These are phyloP conservation scores for Thymelicus lineola DNA, from an alignment of 2,888 invertebrate genomes.

Conservation along the genomic window DNA sequence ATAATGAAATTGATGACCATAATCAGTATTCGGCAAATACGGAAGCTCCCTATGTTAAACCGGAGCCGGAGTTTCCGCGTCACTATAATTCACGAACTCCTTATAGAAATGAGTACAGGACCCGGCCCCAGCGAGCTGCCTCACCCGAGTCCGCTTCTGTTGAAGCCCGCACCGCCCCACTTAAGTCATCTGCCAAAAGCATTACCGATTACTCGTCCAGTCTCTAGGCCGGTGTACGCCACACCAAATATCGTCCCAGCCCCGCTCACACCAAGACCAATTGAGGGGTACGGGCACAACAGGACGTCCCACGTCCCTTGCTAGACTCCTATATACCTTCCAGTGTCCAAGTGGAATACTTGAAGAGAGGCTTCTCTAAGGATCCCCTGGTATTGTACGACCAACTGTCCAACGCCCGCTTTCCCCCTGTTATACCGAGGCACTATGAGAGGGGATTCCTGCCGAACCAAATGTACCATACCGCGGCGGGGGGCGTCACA, in stretches of 20 bases:
- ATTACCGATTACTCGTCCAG: slow-evolving; percentile 68
- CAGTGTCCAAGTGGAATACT: slow-evolving; percentile 77
- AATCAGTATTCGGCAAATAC: slow-evolving; percentile 60
- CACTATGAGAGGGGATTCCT: slow-evolving; percentile 77
- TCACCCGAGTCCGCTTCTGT: slow-evolving; percentile 65
- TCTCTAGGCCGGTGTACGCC: slow-evolving; percentile 67
- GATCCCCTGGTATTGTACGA: slow-evolving; percentile 76
- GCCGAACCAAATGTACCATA: slow-evolving; percentile 81
- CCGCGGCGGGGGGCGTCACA: slow-evolving; percentile 72
- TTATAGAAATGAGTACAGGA: slow-evolving; percentile 62
- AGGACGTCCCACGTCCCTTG: slow-evolving; percentile 80
- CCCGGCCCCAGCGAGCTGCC: slow-evolving; percentile 64
- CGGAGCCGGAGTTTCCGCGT: slow-evolving; percentile 59
- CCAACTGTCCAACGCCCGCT: slow-evolving; percentile 66
- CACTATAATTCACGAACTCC: slow-evolving; percentile 68
- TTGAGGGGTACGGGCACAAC: slow-evolving; percentile 58
- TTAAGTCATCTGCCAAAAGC: slow-evolving; percentile 72
- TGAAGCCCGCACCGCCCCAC: slow-evolving; percentile 66
- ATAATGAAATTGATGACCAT: slow-evolving; percentile 58
- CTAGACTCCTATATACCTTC: slow-evolving; percentile 87
- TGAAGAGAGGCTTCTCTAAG: slow-evolving; percentile 74
- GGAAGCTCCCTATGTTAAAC: slow-evolving; percentile 57
- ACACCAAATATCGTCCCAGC: slow-evolving; percentile 52
- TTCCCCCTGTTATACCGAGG: slow-evolving; percentile 58
- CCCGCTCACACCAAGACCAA: slow-evolving; percentile 58